A percentile compares a stretch with the other conserved stretches of the same genome.
phyloP scores from a whole-genome alignment of 2,888 invertebrate genomes.

The Griposia aprilina region DNA sequence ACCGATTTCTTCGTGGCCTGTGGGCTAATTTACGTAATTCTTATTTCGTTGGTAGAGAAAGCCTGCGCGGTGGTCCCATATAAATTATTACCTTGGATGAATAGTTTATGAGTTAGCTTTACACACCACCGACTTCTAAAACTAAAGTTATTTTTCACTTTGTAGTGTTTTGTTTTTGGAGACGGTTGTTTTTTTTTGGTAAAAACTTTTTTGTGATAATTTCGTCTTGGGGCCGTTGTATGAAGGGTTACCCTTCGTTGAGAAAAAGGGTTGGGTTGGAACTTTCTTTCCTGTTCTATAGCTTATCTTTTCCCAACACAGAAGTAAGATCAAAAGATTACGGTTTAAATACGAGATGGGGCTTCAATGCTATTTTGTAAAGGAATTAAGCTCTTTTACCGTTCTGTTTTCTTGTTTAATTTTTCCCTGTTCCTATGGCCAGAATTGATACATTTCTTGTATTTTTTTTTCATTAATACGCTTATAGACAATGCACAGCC shows the following conservation, averaged over 20 bases:
- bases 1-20: no score
- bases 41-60: neutral
- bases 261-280: neutral
- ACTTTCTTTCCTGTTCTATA: neutral
- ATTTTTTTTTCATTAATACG: no score
- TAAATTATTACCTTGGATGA: neutral
- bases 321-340: slow-evolving; percentile 29
- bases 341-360: neutral
- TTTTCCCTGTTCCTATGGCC: neutral
- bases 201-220: neutral
- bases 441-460: neutral
- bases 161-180: neutral
- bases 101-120: neutral
- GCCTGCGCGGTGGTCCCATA: neutral
- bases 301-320: neutral
- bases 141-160: neutral
- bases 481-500: neutral
- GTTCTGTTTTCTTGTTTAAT: neutral
- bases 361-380: slow-evolving; percentile 11
- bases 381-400: neutral
- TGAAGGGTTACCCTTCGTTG: neutral
- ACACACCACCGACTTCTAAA: neutral
- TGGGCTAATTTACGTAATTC: neutral
- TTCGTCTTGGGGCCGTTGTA: neutral
- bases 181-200: neutral